Percentiles rank a stretch among this genome's conserved stretches.
phyloP scores from a whole-genome alignment of 2,888 invertebrate species.

The Drosophila ezoana region DNA sequence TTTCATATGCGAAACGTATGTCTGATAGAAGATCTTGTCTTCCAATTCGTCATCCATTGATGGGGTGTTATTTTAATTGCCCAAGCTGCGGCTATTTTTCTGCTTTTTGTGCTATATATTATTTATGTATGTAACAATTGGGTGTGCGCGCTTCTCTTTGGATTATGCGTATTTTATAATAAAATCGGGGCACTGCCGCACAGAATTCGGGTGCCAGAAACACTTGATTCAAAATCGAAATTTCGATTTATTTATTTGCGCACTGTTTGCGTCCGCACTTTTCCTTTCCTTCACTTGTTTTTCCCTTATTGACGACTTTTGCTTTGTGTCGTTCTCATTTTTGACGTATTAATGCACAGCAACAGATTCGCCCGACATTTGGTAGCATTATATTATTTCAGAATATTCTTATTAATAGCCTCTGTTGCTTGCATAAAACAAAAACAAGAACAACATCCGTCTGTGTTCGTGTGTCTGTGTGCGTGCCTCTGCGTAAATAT shows the following conservation, averaged over 20 bases:
- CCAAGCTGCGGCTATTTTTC: constrained; percentile 9
- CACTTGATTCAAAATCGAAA: constrained; percentile 45
- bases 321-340: constrained; percentile 58
- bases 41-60: constrained; percentile 96
- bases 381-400: constrained; percentile 71
- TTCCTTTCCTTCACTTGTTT: constrained; percentile 12
- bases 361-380: constrained; percentile 61
- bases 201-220: constrained; percentile 6
- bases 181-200: constrained; percentile 10
- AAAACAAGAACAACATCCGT: constrained; percentile 71
- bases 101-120: constrained; percentile 12
- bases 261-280: constrained; percentile 35
- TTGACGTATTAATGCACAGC: constrained; percentile 68
- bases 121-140: constrained; percentile 12
- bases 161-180: constrained; percentile 6
- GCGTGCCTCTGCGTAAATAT: constrained; percentile 55
- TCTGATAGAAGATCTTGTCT: constrained; percentile 94
- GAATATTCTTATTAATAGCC: constrained; percentile 76
- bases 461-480: constrained; percentile 31
- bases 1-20: constrained; percentile 94
- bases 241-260: constrained; percentile 54
- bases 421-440: constrained; percentile 72
- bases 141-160: constrained; percentile 9
- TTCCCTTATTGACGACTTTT: constrained; percentile 50
- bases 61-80: constrained; percentile 11